A percentile compares a stretch with the other conserved stretches of the same genome.
Conservation (phyloP, 2,888 invertebrate genomes). For the Clostera curtula region DNA sequence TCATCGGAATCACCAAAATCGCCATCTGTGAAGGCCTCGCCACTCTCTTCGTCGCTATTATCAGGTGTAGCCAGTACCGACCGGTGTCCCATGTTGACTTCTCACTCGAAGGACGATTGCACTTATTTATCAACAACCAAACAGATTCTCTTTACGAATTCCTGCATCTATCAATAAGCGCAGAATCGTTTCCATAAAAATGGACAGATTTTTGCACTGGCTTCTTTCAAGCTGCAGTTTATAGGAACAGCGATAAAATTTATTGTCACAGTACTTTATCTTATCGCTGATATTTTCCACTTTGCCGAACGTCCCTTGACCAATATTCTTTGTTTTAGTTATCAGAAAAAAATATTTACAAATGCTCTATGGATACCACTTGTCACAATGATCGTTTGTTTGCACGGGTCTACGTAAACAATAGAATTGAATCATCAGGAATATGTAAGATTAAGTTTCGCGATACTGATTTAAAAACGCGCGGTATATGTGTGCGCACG, state of each 20-base stretch:
- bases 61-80: constrained; percentile 51
- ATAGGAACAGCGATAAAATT: constrained; percentile 39
- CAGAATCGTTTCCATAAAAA: constrained; percentile 39
- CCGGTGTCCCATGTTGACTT: constrained; percentile 46
- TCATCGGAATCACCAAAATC: constrained; percentile 64
- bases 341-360: constrained; percentile 14
- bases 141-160: constrained; percentile 39
- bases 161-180: constrained; percentile 38
- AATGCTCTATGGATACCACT: constrained; percentile 10
- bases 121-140: constrained; percentile 37
- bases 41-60: constrained; percentile 60
- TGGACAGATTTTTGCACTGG: constrained; percentile 44
- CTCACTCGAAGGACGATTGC: constrained; percentile 23
- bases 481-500: constrained; percentile 19
- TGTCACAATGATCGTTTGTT: constrained; percentile 17
- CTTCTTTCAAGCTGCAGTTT: constrained; percentile 37
- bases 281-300: constrained; percentile 58
- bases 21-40: constrained; percentile 63
- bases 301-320: constrained; percentile 40
- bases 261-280: constrained; percentile 43
- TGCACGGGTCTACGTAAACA: constrained; percentile 18
- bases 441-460: constrained; percentile 8
- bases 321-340: constrained; percentile 42
- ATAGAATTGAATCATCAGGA: constrained; percentile 13
- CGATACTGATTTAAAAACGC: constrained; percentile 8